Evolutionary conservation across 2,113 vertebrate species (phyloP).

Genomic region (Gnathonemus echidnorhynchus): DNA sequence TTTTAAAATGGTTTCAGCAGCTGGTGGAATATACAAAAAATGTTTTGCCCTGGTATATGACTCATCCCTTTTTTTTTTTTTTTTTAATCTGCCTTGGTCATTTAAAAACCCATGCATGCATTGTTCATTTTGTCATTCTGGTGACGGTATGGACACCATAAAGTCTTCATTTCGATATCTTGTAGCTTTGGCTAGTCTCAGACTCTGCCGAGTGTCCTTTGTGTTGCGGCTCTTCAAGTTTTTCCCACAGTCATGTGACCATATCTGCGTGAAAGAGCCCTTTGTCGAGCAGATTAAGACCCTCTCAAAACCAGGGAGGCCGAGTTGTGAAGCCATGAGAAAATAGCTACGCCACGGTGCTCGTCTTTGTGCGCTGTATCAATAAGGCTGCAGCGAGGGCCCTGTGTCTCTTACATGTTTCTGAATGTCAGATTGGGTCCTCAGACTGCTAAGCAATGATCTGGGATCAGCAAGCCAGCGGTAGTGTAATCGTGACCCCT

Average conservation of each 20-base stretch:
- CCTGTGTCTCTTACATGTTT: background rate
- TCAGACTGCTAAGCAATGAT: background rate
- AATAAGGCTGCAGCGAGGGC: slow-evolving; percentile 8
- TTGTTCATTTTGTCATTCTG: background rate
- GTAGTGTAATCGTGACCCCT: background rate
- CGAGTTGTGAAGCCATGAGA: slow-evolving; percentile 43
- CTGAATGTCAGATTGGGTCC: background rate
- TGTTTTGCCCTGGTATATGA: background rate
- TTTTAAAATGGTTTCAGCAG: background rate
- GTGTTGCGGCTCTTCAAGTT: slow-evolving; percentile 28
- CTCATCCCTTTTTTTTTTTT: background rate
- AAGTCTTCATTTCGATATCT: background rate
- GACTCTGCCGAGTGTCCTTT: slow-evolving; percentile 25
- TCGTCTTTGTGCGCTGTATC: slow-evolving; percentile 30
- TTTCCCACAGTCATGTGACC: slow-evolving; percentile 54
- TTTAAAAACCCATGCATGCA: background rate
- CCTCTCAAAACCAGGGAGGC: slow-evolving; percentile 35
- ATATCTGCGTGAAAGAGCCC: slow-evolving; percentile 38
- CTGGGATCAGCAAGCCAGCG: background rate
- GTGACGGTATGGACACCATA: background rate
- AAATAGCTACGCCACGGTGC: slow-evolving; percentile 21
- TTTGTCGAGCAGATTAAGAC: slow-evolving; percentile 45
- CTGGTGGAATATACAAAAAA: background rate
- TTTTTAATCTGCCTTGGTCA: background rate
- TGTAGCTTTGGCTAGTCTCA: background rate